Base-by-base conservation (phyloP, 2,888 invertebrate genomes). In the Gari tellinella region DNA sequence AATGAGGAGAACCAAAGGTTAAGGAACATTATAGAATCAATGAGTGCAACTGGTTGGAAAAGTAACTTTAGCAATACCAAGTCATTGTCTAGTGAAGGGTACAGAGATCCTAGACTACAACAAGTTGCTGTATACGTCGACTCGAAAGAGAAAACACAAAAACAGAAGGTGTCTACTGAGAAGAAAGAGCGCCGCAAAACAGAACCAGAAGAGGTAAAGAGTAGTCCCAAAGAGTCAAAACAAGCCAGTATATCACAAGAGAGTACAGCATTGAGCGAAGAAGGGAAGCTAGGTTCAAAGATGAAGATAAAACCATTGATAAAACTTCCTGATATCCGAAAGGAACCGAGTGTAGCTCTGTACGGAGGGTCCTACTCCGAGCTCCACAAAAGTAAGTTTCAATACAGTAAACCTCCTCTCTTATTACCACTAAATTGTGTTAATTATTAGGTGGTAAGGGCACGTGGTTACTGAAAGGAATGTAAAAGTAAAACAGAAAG, bases 1-100 rank as follows among this genome's bases (percentile, higher is more conserved):
- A 66, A 72, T 53, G 78, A 78, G 25, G 78, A 74, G 60, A 78
- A 78, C 38, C 70, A 70, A 45, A 52, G 78, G 14, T 52, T 72
- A 12, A 41, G 78, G 21, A 62, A 67, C 21, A 26, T 70, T 15
- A 14, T 78, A 48, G 78, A 78, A 53, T 31, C 31, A 10, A 31
- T 31, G 31, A 70, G 40, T 40, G 61, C 40, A 7, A 25, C 46
- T 26, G 65, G 68, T 15, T 75, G 75, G 75, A 75, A 66, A 49
- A 31, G 66, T 23, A 74, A 69, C 46, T 75, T 75, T 23, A 26
- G 49, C 37, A 75, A 75, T 46, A 45, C 53, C 3, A 75, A 66
- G 25, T 19, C 65, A 10, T 41, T 69, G 23, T 56, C 65, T 12
- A 31, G 23, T n/a, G 49, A 48, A 19, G 60, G 37, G 23, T 51